phyloP scores from a whole-genome alignment of 2,888 invertebrate genomes.

The Isotomurus palustris region DNA sequence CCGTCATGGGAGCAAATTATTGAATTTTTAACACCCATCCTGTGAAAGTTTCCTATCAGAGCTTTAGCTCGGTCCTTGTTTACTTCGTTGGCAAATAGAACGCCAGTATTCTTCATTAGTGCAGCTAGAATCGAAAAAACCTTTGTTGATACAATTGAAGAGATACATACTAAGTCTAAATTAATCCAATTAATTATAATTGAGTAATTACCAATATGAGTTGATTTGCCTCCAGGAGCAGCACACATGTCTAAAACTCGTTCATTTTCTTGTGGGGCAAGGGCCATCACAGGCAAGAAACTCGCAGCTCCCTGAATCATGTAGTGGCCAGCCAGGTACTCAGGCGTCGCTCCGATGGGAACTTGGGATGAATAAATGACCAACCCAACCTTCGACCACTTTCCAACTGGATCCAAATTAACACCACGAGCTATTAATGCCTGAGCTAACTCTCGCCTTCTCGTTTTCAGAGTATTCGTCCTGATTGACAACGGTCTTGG shows the following conservation, averaged over 20 bases:
- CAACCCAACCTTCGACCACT: constrained; percentile 97
- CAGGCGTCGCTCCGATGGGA: constrained; percentile 96
- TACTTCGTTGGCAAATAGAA: constrained; percentile 91
- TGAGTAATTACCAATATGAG: constrained; percentile 67
- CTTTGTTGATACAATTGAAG: constrained; percentile 10
- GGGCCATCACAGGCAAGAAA: constrained; percentile 93
- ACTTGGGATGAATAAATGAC: constrained; percentile 95
- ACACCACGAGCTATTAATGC: constrained; percentile 93
- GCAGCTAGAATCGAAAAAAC: constrained; percentile 59
- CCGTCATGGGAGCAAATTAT: constrained; percentile 82
- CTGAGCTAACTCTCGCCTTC: constrained; percentile 88
- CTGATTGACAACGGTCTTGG: constrained; percentile 92
- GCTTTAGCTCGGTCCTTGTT: constrained; percentile 86
- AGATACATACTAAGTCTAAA: background rate
- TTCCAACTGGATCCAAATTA: constrained; percentile 95
- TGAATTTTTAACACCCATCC: constrained; percentile 90
- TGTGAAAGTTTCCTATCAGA: constrained; percentile 92
- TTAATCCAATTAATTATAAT: constrained; percentile 13
- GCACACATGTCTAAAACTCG: constrained; percentile 93
- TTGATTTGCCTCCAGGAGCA: constrained; percentile 98
- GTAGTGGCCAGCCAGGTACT: constrained; percentile 97
- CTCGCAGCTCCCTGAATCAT: constrained; percentile 90
- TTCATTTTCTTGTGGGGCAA: constrained; percentile 95
- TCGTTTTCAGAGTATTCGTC: constrained; percentile 88
- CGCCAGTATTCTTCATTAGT: constrained; percentile 96